phyloP scores from a whole-genome alignment of 2,113 vertebrate genomes.

The Panthera tigris region DNA sequence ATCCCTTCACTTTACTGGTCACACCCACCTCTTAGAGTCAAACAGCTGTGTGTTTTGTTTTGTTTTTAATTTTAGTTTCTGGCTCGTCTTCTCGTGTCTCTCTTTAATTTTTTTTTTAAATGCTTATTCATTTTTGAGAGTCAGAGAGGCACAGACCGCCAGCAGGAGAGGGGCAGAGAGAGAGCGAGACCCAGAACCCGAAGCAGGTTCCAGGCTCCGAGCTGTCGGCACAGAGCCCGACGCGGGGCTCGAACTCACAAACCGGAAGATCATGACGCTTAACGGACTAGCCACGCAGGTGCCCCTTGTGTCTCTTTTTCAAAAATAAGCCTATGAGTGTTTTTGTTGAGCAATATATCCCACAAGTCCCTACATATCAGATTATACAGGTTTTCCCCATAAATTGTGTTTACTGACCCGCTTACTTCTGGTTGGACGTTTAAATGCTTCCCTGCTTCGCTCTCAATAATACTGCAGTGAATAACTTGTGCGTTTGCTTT shows the following conservation, averaged over 20 bases:
- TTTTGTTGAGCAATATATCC: background rate
- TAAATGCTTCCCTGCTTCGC: background rate
- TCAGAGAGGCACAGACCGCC: no score
- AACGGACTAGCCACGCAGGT: no score
- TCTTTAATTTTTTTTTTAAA: background rate
- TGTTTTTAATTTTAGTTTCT: background rate
- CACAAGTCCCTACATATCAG: background rate
- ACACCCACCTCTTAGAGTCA: background rate
- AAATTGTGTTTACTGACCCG: background rate
- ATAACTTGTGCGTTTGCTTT: background rate
- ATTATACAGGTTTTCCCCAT: no score
- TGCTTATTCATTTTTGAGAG: no score
- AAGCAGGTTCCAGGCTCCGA: no score
- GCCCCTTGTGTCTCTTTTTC: background rate
- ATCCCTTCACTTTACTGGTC: background rate
- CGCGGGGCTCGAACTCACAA: fast-evolving
- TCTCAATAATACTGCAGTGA: background rate
- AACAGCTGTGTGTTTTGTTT: background rate
- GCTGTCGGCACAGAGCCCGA: no score
- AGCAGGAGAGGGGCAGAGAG: no score
- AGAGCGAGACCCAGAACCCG: no score
- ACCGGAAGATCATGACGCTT: no score
- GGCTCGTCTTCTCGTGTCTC: background rate
- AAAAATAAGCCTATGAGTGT: background rate
- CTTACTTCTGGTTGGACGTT: background rate